These are phyloP conservation scores for Arctia plantaginis DNA, from an alignment of 2,888 invertebrate species.

Conservation along the genomic window DNA sequence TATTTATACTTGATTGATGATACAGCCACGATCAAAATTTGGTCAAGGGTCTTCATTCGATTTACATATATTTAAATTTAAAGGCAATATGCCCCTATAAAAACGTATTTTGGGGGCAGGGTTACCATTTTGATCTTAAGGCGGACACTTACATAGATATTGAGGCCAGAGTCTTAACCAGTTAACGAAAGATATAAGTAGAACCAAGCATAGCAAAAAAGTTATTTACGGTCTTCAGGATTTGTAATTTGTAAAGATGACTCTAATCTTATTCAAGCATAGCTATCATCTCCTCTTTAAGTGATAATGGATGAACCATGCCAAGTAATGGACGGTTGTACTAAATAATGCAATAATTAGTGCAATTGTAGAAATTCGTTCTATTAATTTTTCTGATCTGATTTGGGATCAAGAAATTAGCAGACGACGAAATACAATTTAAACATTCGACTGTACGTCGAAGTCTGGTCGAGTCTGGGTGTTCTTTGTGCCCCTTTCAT, in stretches of 20 bases:
- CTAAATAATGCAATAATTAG: not conserved
- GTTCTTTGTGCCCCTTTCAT: too few relatives aligned
- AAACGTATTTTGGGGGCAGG: not conserved
- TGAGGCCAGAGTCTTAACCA: not conserved
- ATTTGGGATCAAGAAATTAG: too few relatives aligned
- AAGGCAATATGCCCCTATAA: not conserved
- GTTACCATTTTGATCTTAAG: not conserved
- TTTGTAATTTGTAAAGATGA: not conserved
- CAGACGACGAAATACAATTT: too few relatives aligned
- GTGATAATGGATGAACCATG: too few relatives aligned
- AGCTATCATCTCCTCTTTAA: not conserved
- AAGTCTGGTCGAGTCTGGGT: too few relatives aligned
- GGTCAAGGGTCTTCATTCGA: conserved; percentile 21
- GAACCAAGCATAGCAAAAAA: not conserved
- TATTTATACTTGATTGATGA: conserved; percentile 23
- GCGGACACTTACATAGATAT: not conserved
- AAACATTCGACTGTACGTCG: too few relatives aligned
- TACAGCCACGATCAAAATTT: conserved; percentile 12
- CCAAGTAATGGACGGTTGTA: too few relatives aligned
- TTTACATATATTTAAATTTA: conserved; percentile 14
- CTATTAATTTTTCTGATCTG: not conserved
- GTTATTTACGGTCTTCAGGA: not conserved
- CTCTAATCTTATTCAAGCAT: not conserved
- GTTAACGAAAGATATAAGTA: not conserved
- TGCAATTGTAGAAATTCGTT: not conserved